Conservation (phyloP, 2,113 vertebrate genomes). For the Platanista minor region DNA sequence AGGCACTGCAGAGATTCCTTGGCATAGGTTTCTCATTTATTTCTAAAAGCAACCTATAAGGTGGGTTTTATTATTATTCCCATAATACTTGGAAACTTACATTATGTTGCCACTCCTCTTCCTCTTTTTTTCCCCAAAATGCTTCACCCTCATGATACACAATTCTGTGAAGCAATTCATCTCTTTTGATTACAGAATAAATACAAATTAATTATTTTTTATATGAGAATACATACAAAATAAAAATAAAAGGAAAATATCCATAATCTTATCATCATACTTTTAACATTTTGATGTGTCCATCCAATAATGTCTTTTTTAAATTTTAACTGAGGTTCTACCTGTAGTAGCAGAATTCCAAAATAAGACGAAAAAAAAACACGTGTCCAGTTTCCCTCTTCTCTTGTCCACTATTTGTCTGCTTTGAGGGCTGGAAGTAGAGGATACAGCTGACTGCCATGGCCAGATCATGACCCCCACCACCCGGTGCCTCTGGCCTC, state of each 20-base stretch:
- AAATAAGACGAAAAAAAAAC: not conserved
- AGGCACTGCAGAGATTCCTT: not conserved
- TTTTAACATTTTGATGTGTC: not conserved
- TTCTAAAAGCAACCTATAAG: not conserved
- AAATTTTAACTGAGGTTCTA: not conserved
- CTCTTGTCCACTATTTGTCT: not conserved
- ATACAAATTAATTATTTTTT: not conserved
- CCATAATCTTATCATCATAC: not conserved
- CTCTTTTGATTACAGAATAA: not conserved
- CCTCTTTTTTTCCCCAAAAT: not conserved
- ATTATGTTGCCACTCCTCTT: not conserved
- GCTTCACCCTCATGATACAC: not conserved
- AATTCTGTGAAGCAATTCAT: not conserved
- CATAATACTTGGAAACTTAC: not conserved
- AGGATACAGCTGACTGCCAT: not conserved
- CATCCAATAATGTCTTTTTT: not conserved
- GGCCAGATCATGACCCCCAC: accelerated
- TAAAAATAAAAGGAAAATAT: not conserved
- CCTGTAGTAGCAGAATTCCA: not conserved
- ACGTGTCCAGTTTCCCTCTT: not conserved
- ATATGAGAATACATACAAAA: not conserved
- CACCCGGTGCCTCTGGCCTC: not conserved
- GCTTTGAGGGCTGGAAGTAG: not conserved
- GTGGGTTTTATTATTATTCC: not conserved
- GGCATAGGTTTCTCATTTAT: not conserved